phyloP scores from a whole-genome alignment of 1,140 invertebrate genomes.

The Venturia canescens region DNA sequence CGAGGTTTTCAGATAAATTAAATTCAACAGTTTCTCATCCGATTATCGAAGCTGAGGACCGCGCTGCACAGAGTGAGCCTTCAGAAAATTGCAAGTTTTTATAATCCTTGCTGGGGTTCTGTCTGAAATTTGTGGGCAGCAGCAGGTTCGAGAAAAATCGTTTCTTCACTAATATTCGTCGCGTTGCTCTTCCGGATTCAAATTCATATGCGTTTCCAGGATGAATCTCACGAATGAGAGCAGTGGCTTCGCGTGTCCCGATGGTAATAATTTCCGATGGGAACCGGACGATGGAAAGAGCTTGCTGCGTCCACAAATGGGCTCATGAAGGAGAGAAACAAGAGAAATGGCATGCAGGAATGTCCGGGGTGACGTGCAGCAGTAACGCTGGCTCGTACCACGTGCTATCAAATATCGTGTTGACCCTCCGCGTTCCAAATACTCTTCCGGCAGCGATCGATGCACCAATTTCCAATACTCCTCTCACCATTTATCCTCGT shows the following conservation, averaged over 20 bases:
- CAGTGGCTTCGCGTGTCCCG: neutral
- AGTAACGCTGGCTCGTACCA: neutral
- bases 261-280: neutral
- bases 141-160: too few species aligned
- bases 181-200: too few species aligned
- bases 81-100: too few species aligned
- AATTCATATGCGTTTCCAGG: neutral
- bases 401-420: neutral
- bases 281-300: neutral
- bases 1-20: too few species aligned
- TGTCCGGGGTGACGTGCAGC: neutral
- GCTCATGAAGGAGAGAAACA: neutral
- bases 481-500: neutral
- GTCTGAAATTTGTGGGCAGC: too few species aligned
- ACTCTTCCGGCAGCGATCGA: neutral
- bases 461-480: neutral
- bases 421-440: neutral
- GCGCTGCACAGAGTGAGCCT: too few species aligned
- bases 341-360: neutral
- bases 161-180: too few species aligned
- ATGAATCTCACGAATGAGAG: neutral
- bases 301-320: neutral
- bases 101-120: too few species aligned
- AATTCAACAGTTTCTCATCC: too few species aligned
- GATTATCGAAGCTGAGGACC: too few species aligned